phyloP scores from a whole-genome alignment of 2,797 vertebrate genomes.

The Myiotriccus ornatus region DNA sequence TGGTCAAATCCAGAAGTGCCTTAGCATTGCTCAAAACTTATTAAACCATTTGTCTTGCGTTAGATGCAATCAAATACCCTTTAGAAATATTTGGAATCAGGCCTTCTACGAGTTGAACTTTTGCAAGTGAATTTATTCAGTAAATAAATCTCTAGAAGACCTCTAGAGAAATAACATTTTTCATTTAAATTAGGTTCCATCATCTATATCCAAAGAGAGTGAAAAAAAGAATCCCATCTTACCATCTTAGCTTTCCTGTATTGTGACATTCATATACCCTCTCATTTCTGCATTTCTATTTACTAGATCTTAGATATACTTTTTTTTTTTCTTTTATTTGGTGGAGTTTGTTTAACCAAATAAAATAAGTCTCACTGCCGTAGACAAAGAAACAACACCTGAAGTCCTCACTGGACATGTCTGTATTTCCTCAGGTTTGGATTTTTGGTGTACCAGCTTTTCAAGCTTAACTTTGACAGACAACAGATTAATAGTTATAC shows the following conservation, averaged over 20 bases:
- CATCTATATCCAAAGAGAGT: neutral
- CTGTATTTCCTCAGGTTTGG: neutral
- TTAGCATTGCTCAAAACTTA: slow-evolving; percentile 15
- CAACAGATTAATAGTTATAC: neutral
- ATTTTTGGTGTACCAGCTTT: neutral
- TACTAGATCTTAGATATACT: neutral
- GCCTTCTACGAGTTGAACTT: neutral
- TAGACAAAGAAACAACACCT: neutral
- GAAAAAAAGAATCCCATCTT: neutral
- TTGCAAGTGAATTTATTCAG: neutral
- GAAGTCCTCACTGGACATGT: neutral
- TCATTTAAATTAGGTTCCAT: neutral
- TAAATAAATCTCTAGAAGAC: slow-evolving; percentile 8
- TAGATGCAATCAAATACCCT: neutral
- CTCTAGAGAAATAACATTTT: neutral
- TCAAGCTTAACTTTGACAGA: neutral
- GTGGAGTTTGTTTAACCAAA: neutral
- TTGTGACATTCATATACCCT: neutral
- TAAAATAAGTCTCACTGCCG: neutral
- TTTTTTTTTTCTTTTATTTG: neutral
- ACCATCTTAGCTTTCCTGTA: neutral
- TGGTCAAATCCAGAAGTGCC: neutral
- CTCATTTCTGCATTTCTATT: neutral
- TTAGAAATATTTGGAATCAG: neutral
- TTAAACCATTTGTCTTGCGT: slow-evolving; percentile 24